Conservation (phyloP, 2,797 vertebrate species). For the Argentina silus region DNA sequence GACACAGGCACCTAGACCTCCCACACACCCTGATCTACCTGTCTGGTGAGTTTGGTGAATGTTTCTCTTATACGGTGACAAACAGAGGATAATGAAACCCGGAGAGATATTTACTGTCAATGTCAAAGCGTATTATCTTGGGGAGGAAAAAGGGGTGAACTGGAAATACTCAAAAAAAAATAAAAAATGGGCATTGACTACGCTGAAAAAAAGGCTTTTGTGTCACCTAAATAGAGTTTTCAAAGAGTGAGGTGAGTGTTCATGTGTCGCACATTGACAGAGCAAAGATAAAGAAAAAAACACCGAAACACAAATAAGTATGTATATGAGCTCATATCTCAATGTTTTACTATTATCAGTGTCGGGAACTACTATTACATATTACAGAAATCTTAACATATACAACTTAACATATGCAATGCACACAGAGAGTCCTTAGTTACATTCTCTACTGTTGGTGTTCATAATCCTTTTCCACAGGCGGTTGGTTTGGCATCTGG, state of each 20-base stretch:
- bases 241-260: slow-evolving; percentile 60
- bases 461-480: slow-evolving; percentile 50
- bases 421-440: slow-evolving; percentile 1
- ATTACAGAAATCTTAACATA: slow-evolving; percentile 6
- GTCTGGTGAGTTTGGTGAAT: slow-evolving; percentile 61
- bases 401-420: slow-evolving; percentile 23
- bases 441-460: slow-evolving; percentile 2
- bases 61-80: slow-evolving; percentile 58
- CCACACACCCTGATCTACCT: slow-evolving; percentile 53
- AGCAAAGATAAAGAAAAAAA: slow-evolving; percentile 2
- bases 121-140: slow-evolving; percentile 67
- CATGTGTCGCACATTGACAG: slow-evolving; percentile 39
- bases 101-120: slow-evolving; percentile 69
- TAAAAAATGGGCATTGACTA: not conserved
- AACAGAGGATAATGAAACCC: slow-evolving; percentile 73
- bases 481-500: slow-evolving; percentile 60
- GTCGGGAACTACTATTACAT: no score
- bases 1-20: slow-evolving; percentile 27
- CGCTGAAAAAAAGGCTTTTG: slow-evolving; percentile 33
- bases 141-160: slow-evolving; percentile 67
- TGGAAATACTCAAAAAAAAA: slow-evolving; percentile 63
- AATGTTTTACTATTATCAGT: no score
- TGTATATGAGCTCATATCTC: no score
- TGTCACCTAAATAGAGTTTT: slow-evolving; percentile 43
- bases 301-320: no score